Evolutionary conservation across 2,797 vertebrate species (phyloP), one percentile per base, ranked within the genome.

Genomic region (Bucorvus abyssinicus): DNA sequence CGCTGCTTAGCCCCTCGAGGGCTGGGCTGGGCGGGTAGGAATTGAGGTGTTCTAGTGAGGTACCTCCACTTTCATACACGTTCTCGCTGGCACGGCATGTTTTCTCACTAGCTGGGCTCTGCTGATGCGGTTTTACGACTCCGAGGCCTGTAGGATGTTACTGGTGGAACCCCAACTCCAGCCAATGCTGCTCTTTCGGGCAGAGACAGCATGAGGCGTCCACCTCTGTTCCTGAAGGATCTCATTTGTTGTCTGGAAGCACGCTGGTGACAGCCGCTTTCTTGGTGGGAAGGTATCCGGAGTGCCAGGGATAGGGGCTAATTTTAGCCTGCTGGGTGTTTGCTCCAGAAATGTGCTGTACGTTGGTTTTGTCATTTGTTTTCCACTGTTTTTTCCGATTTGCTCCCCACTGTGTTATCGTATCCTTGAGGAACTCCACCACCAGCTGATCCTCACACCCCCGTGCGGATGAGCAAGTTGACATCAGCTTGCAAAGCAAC

Each of bases 111-210:
- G 6, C 6, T n/a, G 36, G 19, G n/a, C 64, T 67, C 49, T 38
- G 50, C n/a, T 32, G 44, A 4, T 24, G 34, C 2, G 23, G 26
- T 26, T 84, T 69, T 8, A 40, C 80, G 63, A 14, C 45, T 49
- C 32, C 12, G 9, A 32, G 30, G 9, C 9, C 52, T 10, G 6
- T n/a, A 3, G 9, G 47, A n/a, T 40, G 32, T 53, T n/a, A 3
- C 20, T 22, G 67, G 36, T 40, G 19, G 50, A 14, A 22, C 21
- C 53, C 29, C 17, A 22, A 3, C 38, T 47, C 49, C 55, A 63
- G 13, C 36, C 64, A 5, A 1, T 1, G 21, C 49, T 57, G 30
- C 5, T 24, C 2, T 56, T 53, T 19, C 0, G 20, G 45, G 45
- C 57, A 64, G 64, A 42, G 12, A 12, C 7, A 5, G 3, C 2